These are phyloP conservation scores for Streblospio benedicti DNA, from an alignment of 1,140 invertebrate species.

Conservation along the genomic window DNA sequence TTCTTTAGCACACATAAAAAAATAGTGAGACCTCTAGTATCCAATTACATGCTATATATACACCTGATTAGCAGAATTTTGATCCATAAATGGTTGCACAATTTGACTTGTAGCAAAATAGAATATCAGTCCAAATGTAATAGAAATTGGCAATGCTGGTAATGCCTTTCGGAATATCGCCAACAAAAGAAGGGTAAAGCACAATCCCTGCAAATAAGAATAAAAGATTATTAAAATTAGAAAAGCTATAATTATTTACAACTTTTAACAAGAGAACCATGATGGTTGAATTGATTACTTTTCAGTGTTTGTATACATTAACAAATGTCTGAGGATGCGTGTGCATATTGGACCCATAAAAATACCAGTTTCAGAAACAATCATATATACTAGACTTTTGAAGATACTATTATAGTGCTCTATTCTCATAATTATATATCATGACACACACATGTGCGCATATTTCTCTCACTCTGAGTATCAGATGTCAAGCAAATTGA, in stretches of 20 bases:
- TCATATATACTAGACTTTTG: neutral
- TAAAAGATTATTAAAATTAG: neutral
- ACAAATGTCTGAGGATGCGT: neutral
- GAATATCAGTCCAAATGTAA: constrained; percentile 93
- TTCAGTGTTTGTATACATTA: neutral
- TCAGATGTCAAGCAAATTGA: no score
- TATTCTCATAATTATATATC: no score
- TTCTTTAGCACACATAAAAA: no score
- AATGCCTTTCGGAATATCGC: constrained; percentile 95
- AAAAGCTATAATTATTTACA: neutral
- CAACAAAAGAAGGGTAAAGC: constrained; percentile 87
- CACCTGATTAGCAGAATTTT: constrained; percentile 13
- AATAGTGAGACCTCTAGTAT: no score
- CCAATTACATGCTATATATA: constrained; percentile 7
- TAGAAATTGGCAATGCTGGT: constrained; percentile 94
- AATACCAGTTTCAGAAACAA: neutral
- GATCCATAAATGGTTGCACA: constrained; percentile 16
- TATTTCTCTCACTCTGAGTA: no score
- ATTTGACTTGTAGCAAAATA: constrained; percentile 64
- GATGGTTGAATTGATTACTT: neutral
- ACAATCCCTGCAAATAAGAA: constrained; percentile 64
- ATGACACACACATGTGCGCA: no score
- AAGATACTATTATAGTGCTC: no score
- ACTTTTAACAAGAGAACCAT: neutral
- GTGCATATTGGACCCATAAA: neutral